phyloP scores from a whole-genome alignment of 2,113 vertebrate genomes.

The Larimichthys polyactis region DNA sequence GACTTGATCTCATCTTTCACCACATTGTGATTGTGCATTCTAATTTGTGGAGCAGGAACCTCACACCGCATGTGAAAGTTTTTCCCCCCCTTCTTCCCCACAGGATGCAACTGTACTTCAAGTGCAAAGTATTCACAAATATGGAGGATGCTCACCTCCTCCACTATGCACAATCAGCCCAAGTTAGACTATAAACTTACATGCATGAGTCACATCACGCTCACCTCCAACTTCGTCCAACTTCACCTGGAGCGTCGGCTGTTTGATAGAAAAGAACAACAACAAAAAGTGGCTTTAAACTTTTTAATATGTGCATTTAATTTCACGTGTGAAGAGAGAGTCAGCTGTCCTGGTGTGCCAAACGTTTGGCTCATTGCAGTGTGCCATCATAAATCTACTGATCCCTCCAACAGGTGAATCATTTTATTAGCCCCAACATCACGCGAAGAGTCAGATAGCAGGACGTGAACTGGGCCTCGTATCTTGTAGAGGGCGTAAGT shows the following conservation, averaged over 20 bases:
- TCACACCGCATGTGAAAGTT: constrained; percentile 27
- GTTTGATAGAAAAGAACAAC: not conserved
- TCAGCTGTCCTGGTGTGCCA: not conserved
- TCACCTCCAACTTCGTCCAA: constrained; percentile 3
- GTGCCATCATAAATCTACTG: not conserved
- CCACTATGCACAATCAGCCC: not conserved
- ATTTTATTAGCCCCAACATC: not conserved
- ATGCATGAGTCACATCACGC: not conserved
- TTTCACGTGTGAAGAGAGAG: not conserved
- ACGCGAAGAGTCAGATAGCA: not conserved
- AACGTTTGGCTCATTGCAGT: not conserved
- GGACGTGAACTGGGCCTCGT: not conserved
- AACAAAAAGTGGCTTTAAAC: not conserved
- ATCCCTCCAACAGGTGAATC: not conserved
- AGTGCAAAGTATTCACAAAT: not conserved
- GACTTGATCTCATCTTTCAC: constrained; percentile 71
- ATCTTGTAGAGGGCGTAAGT: not conserved
- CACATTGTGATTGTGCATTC: constrained; percentile 79
- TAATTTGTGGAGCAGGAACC: constrained; percentile 73
- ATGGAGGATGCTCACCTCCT: not conserved
- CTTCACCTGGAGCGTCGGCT: not conserved
- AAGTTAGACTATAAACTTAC: not conserved
- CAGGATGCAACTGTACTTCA: not conserved
- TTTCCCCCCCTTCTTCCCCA: not conserved
- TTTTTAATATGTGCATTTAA: not conserved